Conservation (phyloP, 2,797 vertebrate genomes). For the Cygnus olor region DNA sequence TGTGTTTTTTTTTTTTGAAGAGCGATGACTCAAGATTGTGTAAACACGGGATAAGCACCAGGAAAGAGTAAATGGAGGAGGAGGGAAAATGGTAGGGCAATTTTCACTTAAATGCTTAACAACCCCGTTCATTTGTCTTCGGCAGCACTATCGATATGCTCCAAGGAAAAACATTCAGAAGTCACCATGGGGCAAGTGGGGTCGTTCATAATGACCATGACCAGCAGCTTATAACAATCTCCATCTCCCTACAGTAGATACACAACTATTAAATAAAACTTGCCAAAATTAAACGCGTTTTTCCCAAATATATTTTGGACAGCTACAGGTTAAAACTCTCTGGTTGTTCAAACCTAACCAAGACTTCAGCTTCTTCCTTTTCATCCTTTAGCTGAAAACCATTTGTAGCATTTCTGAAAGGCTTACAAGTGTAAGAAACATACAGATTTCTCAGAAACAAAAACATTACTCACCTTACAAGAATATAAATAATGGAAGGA, state of each 20-base stretch:
- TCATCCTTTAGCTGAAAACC: background rate
- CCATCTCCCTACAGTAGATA: background rate
- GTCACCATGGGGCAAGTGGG: background rate
- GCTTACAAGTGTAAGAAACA: background rate
- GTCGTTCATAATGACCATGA: background rate
- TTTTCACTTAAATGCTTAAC: background rate
- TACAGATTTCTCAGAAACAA: background rate
- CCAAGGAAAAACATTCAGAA: background rate
- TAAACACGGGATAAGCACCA: rapidly evolving
- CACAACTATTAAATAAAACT: background rate
- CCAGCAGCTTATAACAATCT: background rate
- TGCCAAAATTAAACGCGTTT: rapidly evolving
- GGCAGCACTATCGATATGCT: background rate
- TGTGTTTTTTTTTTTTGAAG: background rate
- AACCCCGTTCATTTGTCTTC: background rate
- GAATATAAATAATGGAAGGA: background rate
- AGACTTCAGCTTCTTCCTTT: background rate
- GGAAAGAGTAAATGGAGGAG: rapidly evolving
- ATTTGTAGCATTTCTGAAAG: background rate
- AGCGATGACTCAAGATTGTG: background rate
- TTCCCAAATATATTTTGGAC: background rate
- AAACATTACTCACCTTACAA: background rate
- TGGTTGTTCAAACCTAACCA: background rate
- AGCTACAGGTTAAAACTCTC: background rate
- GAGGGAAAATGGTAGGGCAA: background rate